Conservation (phyloP, 2,888 invertebrate genomes). For the Heteromurus nitidus region DNA sequence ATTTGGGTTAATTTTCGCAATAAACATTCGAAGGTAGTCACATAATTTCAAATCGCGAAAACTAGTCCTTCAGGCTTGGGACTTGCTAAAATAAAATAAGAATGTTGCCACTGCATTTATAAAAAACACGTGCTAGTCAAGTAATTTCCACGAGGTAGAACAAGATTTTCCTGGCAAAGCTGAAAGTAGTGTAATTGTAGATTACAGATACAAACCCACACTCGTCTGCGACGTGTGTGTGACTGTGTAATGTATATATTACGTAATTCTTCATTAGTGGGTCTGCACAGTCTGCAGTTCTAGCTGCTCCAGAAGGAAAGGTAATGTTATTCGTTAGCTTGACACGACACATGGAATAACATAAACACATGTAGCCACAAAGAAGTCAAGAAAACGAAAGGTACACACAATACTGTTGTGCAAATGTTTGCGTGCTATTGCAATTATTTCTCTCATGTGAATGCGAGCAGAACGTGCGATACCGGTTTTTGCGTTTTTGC, state of each 20-base stretch:
- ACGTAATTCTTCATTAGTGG: slow-evolving; percentile 36
- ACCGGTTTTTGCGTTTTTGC: not conserved
- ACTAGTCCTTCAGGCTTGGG: not conserved
- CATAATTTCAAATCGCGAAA: slow-evolving; percentile 31
- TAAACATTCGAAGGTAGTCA: not conserved
- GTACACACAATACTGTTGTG: not conserved
- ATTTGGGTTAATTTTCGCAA: not conserved
- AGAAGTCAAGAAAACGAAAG: not conserved
- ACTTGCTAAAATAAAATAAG: not conserved
- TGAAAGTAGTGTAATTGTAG: not conserved
- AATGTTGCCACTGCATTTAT: not conserved
- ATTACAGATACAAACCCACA: not conserved
- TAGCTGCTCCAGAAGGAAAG: not conserved
- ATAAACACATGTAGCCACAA: not conserved
- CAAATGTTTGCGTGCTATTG: not conserved
- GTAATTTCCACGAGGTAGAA: not conserved
- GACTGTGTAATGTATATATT: too few relatives aligned
- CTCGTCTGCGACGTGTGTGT: slow-evolving; percentile 13
- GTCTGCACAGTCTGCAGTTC: too few relatives aligned
- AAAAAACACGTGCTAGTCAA: not conserved
- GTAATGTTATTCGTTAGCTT: not conserved
- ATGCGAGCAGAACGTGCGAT: not conserved
- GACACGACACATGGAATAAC: not conserved
- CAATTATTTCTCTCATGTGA: not conserved
- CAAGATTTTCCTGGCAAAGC: not conserved